Evolutionary conservation across 2,888 invertebrate species (phyloP).

Genomic region (Eristalis arbustorum): DNA sequence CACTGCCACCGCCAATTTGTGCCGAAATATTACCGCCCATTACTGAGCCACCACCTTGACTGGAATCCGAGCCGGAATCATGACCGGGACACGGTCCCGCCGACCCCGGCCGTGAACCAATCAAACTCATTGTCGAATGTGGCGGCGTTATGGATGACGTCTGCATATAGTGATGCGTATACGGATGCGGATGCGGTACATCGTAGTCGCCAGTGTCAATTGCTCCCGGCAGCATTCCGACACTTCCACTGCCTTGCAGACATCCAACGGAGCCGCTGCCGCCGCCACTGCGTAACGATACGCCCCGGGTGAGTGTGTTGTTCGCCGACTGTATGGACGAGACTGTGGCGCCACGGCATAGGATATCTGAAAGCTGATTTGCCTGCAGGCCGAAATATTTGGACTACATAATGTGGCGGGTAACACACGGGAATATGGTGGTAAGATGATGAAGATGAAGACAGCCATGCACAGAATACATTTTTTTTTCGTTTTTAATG

Average conservation of each 20-base stretch:
- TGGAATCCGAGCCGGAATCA: slow-evolving; percentile 80
- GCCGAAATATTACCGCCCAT: slow-evolving; percentile 74
- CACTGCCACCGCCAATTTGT: slow-evolving; percentile 78
- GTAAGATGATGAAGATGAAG: slow-evolving; percentile 44
- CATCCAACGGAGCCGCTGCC: slow-evolving; percentile 68
- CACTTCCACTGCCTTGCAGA: slow-evolving; percentile 75
- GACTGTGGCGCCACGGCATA: slow-evolving; percentile 80
- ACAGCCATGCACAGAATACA: slow-evolving; percentile 54
- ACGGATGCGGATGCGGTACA: slow-evolving; percentile 81
- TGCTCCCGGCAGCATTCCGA: slow-evolving; percentile 78
- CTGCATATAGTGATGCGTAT: slow-evolving; percentile 81
- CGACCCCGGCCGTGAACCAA: slow-evolving; percentile 78
- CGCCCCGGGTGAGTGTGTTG: slow-evolving; percentile 80
- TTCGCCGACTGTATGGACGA: slow-evolving; percentile 81
- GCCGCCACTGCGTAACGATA: slow-evolving; percentile 77
- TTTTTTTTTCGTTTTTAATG: slow-evolving; percentile 9
- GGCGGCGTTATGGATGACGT: slow-evolving; percentile 80
- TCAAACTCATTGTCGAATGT: slow-evolving; percentile 79
- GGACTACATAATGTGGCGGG: slow-evolving; percentile 74
- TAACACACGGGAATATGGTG: slow-evolving; percentile 54
- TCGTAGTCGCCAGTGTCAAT: slow-evolving; percentile 80
- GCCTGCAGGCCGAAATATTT: slow-evolving; percentile 81
- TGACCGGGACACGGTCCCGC: slow-evolving; percentile 80
- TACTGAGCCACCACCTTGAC: slow-evolving; percentile 76
- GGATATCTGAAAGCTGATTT: slow-evolving; percentile 80